phyloP scores from a whole-genome alignment of 2,113 vertebrate species.

The Mesembrinibis cayennensis region DNA sequence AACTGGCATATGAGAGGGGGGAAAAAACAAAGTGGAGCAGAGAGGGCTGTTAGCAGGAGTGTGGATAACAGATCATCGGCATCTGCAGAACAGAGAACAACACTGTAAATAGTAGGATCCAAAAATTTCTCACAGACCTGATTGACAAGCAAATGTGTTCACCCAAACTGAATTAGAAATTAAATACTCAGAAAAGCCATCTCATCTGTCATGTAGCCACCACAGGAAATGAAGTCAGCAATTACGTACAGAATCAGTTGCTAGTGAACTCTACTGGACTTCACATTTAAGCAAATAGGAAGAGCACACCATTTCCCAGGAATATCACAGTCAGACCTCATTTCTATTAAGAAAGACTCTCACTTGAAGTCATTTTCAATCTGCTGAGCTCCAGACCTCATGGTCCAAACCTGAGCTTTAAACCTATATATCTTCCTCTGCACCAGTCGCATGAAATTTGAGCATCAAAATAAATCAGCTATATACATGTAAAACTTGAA shows the following conservation, averaged over 20 bases:
- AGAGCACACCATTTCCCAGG: background rate
- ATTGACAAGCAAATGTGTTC: conserved; percentile 8
- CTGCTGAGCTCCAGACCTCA: background rate
- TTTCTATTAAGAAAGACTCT: background rate
- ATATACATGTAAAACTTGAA: background rate
- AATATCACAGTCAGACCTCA: background rate
- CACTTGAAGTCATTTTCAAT: background rate
- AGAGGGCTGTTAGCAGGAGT: background rate
- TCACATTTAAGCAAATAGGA: background rate
- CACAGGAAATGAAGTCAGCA: background rate
- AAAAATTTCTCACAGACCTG: background rate
- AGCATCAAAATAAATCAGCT: background rate
- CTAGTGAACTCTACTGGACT: background rate
- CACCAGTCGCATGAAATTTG: background rate
- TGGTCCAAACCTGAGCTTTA: background rate
- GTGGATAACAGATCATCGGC: background rate
- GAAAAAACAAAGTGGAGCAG: background rate
- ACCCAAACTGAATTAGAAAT: background rate
- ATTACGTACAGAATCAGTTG: background rate
- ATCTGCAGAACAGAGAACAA: background rate
- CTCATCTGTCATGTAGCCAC: background rate
- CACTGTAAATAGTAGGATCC: background rate
- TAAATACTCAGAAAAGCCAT: background rate
- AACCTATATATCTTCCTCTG: background rate
- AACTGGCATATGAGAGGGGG: background rate